Evolutionary conservation across 2,113 vertebrate genomes (phyloP).

Genomic region (Pimephales promelas): DNA sequence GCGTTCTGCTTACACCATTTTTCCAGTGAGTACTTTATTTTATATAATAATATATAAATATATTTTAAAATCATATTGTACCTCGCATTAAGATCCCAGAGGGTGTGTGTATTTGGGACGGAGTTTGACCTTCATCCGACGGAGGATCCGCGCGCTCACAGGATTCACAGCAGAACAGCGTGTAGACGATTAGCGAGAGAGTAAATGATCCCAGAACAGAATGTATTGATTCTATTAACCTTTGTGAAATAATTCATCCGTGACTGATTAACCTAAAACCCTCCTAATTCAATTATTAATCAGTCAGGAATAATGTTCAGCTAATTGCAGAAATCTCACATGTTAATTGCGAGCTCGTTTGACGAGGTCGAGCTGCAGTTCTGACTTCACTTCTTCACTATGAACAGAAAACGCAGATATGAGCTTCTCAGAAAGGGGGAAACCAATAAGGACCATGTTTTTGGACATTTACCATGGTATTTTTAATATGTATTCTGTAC

Average conservation of each 20-base stretch:
- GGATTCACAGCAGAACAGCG: constrained; percentile 34
- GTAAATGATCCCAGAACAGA: constrained; percentile 42
- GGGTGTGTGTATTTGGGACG: background rate
- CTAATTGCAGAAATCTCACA: constrained; percentile 47
- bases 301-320: constrained; percentile 40
- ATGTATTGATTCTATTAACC: constrained; percentile 57
- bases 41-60: no score
- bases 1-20: no score
- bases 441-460: no score
- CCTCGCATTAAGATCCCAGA: background rate
- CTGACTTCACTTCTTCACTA: background rate
- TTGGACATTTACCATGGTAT: background rate
- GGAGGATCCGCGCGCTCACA: background rate
- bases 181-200: constrained; percentile 32
- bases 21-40: no score
- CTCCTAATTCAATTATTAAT: constrained; percentile 37
- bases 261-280: constrained; percentile 48
- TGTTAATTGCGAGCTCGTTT: background rate
- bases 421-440: background rate
- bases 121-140: background rate
- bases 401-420: background rate
- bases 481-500: background rate
- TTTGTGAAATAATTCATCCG: constrained; percentile 48
- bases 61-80: no score
- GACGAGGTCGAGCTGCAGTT: background rate